phyloP scores from a whole-genome alignment of 2,797 vertebrate species.

The Dendrocincla fuliginosa region DNA sequence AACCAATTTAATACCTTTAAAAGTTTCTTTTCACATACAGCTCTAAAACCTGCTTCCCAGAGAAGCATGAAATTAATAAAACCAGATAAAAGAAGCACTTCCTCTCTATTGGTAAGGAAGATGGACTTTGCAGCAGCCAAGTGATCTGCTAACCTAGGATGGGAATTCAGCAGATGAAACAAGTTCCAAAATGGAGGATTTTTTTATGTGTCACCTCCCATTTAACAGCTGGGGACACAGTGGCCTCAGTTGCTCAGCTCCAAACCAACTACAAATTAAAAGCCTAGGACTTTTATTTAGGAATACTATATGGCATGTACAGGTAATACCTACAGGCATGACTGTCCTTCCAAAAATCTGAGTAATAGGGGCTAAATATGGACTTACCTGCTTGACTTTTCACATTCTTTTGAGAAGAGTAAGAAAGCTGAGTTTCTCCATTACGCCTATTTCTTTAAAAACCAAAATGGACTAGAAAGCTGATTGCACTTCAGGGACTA shows the following conservation, averaged over 20 bases:
- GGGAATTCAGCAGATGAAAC: not conserved
- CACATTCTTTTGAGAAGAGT: not conserved
- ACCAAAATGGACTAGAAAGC: not conserved
- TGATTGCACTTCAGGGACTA: not conserved
- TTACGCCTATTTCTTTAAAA: not conserved
- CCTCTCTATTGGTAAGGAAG: not conserved
- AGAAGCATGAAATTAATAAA: not conserved
- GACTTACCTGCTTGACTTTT: not conserved
- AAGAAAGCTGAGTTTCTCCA: not conserved
- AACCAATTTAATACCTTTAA: not conserved
- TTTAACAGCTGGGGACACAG: not conserved
- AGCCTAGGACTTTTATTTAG: not conserved
- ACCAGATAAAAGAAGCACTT: not conserved
- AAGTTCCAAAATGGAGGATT: not conserved
- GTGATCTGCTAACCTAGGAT: not conserved
- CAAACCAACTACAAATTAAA: not conserved
- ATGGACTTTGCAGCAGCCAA: not conserved
- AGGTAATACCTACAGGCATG: not conserved
- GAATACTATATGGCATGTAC: not conserved
- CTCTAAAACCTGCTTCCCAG: not conserved
- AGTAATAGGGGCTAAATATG: not conserved
- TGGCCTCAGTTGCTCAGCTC: not conserved
- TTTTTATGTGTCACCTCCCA: not conserved
- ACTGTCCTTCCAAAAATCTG: not conserved
- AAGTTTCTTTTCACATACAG: not conserved